Evolutionary conservation across 2,113 vertebrate genomes (phyloP).

Genomic region (Siniperca knerii): DNA sequence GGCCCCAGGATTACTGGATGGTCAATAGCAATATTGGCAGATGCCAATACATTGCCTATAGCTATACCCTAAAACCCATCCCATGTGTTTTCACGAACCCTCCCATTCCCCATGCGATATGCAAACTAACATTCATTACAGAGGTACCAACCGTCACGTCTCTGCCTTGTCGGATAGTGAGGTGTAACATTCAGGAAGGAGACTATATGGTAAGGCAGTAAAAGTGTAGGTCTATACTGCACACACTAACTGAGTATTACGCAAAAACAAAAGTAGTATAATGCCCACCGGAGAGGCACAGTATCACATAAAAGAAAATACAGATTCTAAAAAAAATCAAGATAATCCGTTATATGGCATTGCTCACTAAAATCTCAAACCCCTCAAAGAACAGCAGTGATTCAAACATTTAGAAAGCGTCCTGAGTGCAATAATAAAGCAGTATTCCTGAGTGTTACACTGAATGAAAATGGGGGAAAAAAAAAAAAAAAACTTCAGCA

Average conservation of each 20-base stretch:
- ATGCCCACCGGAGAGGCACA: conserved; percentile 27
- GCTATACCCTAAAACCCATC: conserved; percentile 64
- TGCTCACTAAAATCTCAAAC: conserved; percentile 51
- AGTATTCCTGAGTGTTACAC: conserved; percentile 82
- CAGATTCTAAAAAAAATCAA: conserved; percentile 24
- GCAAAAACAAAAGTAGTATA: conserved; percentile 42
- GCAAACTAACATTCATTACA: conserved; percentile 77
- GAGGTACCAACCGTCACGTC: conserved; percentile 62
- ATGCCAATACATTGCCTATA: conserved; percentile 65
- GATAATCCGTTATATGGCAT: conserved; percentile 48
- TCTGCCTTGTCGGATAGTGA: conserved; percentile 68
- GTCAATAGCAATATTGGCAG: conserved; percentile 78
- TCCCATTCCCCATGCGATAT: conserved; percentile 60
- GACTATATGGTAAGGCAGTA: conserved; percentile 73
- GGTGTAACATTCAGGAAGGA: conserved; percentile 76
- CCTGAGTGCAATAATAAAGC: conserved; percentile 82
- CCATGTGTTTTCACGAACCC: conserved; percentile 41
- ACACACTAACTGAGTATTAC: conserved; percentile 40
- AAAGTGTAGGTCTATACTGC: conserved; percentile 58
- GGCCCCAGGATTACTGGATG: conserved; percentile 78
- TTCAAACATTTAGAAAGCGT: conserved; percentile 66
- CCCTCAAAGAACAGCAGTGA: conserved; percentile 60
- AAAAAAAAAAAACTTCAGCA: conserved; percentile 46
- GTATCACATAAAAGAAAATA: conserved; percentile 32
- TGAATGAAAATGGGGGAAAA: conserved; percentile 44